phyloP scores from a whole-genome alignment of 1,140 invertebrate genomes.

The Dufourea novaeangliae region DNA sequence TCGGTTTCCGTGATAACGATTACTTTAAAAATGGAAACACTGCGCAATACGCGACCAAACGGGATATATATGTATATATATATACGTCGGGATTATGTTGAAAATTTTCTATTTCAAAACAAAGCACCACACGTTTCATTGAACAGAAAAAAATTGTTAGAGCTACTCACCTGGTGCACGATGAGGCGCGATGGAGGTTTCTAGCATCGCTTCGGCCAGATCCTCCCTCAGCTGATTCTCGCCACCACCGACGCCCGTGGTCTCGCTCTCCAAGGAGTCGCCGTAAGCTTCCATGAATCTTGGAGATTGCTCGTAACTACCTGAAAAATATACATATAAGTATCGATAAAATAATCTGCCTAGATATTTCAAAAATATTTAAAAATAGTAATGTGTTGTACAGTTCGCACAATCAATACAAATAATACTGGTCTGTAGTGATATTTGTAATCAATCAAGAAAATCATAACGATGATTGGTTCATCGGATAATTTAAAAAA shows the following conservation, averaged over 20 bases:
- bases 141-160: no score
- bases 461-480: background rate
- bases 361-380: background rate
- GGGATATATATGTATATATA: no score
- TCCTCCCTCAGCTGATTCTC: conserved; percentile 94
- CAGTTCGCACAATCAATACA: no score
- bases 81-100: conserved; percentile 31
- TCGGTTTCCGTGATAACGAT: background rate
- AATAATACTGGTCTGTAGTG: no score
- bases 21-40: background rate
- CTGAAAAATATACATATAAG: conserved; percentile 78
- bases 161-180: conserved; percentile 83
- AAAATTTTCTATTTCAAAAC: conserved; percentile 29
- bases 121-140: conserved; percentile 25
- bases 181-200: conserved; percentile 84
- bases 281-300: conserved; percentile 90
- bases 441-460: no score
- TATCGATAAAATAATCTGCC: background rate
- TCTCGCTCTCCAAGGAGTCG: conserved; percentile 83
- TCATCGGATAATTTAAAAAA: background rate
- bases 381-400: no score
- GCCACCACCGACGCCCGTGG: conserved; percentile 78
- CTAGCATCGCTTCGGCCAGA: conserved; percentile 96
- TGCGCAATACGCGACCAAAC: background rate
- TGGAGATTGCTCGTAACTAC: conserved; percentile 95